Base-by-base conservation (phyloP, 1,140 invertebrate species). In the Oscheius sp. region DNA sequence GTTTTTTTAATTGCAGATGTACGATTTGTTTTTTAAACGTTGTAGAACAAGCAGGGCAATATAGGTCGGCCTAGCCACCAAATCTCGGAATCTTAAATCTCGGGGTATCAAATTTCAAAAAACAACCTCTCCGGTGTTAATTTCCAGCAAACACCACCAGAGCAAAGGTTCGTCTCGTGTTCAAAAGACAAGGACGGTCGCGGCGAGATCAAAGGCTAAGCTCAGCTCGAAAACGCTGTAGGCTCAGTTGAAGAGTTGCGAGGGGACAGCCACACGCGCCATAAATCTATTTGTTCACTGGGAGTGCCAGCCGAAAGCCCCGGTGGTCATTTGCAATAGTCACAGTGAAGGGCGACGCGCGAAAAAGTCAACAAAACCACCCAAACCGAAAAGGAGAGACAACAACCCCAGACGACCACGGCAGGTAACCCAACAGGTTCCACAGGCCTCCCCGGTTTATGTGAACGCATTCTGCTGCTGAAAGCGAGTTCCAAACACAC, bases 241-340 rank as follows among this genome's bases (percentile, higher is more conserved):
- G 7, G 49, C 23, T n/a, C 7, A 55, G 49, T 55, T 23, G 7
- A 55, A 55, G 49, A 55, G 49, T 55, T 55, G 49, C 49, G 23
- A 55, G 28, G 49, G 4, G 49, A 55, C 49, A 55, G 49, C 49
- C 49, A 55, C 49, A 55, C 49, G 49, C 49, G 49, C 49, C 49
- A 55, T 55, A 55, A 55, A 55, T 55, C 49, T 55, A 55, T 55
- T 55, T 55, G 49, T 55, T 55, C 49, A 55, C 49, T 13, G 28
- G 49, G 49, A 55, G 49, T 55, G 49, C 15, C 49, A 55, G 49
- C 7, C 49, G 15, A 20, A 20, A 55, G 23, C 7, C 49, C 49
- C 49, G 49, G 49, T 55, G 49, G 49, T 55, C 49, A 55, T 55
- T 55, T 55, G 23, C 38, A 42, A 42, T 42, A 55, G 49, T 55